Percentiles rank a stretch among this genome's conserved stretches.
Conservation (phyloP, 1,140 invertebrate species). For the Holcopasites calliopsidis region DNA sequence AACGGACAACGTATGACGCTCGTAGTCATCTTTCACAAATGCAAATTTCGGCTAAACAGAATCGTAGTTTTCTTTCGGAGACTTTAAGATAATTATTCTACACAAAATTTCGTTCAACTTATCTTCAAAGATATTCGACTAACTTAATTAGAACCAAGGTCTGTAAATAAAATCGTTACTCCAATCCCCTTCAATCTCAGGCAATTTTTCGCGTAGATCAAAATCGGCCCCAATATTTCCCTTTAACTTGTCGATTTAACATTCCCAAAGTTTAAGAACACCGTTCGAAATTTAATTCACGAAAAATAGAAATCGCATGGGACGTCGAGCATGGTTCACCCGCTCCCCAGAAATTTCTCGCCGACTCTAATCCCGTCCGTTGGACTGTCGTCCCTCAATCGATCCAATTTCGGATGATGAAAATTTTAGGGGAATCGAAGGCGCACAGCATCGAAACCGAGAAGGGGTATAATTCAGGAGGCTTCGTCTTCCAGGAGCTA, state of each 20-base stretch:
- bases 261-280: not conserved
- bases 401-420: not conserved
- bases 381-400: not conserved
- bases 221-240: not conserved
- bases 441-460: not conserved
- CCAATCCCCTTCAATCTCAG: not conserved
- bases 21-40: not conserved
- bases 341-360: not conserved
- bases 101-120: too few relatives aligned
- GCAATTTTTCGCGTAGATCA: constrained; percentile 2
- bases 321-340: too few relatives aligned
- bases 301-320: too few relatives aligned
- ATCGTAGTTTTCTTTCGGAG: too few relatives aligned
- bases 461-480: constrained; percentile 54
- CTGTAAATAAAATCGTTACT: constrained; percentile 15
- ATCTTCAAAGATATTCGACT: not conserved
- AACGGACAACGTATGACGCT: not conserved
- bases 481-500: constrained; percentile 37
- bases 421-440: not conserved
- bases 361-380: not conserved
- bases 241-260: not conserved
- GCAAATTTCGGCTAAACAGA: too few relatives aligned
- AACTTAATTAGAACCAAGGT: not conserved
- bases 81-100: too few relatives aligned
- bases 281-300: too few relatives aligned